phyloP scores from a whole-genome alignment of 2,113 vertebrate species.

The Lycaon pictus region DNA sequence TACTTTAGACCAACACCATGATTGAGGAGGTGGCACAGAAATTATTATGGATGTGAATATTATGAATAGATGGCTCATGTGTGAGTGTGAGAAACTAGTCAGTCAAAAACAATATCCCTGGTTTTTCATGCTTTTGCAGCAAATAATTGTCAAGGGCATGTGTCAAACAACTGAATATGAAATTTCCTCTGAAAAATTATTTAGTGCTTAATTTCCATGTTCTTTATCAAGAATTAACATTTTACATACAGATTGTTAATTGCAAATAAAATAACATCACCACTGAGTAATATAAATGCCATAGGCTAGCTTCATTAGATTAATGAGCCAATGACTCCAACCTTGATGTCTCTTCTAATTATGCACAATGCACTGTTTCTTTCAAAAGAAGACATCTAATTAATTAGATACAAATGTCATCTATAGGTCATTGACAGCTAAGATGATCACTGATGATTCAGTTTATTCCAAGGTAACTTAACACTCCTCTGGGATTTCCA shows the following conservation, averaged over 20 bases:
- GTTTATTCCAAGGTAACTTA: slow-evolving; percentile 84
- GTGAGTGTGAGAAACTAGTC: not conserved
- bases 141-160: not conserved
- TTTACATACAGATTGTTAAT: slow-evolving; percentile 74
- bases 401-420: slow-evolving; percentile 91
- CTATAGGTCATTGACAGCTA: slow-evolving; percentile 89
- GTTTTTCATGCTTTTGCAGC: not conserved
- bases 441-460: slow-evolving; percentile 82
- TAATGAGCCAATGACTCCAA: slow-evolving; percentile 86
- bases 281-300: slow-evolving; percentile 81
- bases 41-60: not conserved
- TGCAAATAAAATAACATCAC: slow-evolving; percentile 82
- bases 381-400: slow-evolving; percentile 86
- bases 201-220: not conserved
- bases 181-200: slow-evolving; percentile 29
- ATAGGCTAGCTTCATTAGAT: slow-evolving; percentile 85
- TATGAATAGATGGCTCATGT: accelerated
- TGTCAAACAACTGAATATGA: not conserved
- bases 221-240: slow-evolving; percentile 63
- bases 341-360: slow-evolving; percentile 88
- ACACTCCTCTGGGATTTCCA: slow-evolving; percentile 83
- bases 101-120: not conserved
- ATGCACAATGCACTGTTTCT: slow-evolving; percentile 84
- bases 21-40: accelerated
- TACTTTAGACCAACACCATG: not conserved